phyloP scores from a whole-genome alignment of 2,113 vertebrate genomes.

The Motacilla alba region DNA sequence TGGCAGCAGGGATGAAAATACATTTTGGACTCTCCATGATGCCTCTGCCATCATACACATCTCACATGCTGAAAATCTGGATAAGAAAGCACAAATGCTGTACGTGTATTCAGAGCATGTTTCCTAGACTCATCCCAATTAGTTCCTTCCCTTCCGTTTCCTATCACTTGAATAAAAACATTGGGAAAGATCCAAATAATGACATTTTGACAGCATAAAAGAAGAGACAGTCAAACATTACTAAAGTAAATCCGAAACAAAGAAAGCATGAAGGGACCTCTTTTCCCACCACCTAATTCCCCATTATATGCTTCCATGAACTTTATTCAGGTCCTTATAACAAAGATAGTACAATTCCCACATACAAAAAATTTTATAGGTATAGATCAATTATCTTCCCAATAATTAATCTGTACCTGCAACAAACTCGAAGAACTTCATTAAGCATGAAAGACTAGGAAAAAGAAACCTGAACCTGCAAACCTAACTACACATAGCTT shows the following conservation, averaged over 20 bases:
- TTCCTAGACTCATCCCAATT: constrained; percentile 47
- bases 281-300: background rate
- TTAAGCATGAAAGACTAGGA: background rate
- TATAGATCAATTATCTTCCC: background rate
- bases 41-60: background rate
- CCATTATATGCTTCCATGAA: background rate
- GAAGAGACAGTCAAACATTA: background rate
- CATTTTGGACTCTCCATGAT: background rate
- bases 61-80: background rate
- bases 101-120: background rate
- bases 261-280: background rate
- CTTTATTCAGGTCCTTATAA: background rate
- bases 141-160: constrained; percentile 50
- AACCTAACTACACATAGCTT: background rate
- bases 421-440: background rate
- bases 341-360: background rate
- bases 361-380: background rate
- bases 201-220: constrained; percentile 40
- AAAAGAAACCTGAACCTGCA: background rate
- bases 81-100: background rate
- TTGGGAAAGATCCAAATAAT: constrained; percentile 42
- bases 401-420: background rate
- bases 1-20: background rate
- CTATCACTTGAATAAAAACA: constrained; percentile 43
- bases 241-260: background rate